A percentile compares a stretch with the other conserved stretches of the same genome.
Conservation (phyloP, 2,113 vertebrate species). For the Upupa epops region DNA sequence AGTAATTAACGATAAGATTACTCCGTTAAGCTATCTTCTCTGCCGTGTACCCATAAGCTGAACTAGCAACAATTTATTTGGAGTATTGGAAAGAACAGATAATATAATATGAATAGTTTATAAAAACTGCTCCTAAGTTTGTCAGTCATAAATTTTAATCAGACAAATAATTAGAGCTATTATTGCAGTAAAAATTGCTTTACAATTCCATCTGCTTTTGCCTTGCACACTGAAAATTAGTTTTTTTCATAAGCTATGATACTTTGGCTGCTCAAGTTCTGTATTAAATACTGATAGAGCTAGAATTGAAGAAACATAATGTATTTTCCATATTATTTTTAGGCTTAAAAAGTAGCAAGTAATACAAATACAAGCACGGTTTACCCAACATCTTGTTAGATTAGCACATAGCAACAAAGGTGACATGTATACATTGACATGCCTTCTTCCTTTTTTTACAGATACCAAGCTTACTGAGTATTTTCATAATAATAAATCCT, state of each 20-base stretch:
- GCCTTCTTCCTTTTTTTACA: neutral
- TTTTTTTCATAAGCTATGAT: neutral
- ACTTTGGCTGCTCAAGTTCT: neutral
- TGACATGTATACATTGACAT: neutral
- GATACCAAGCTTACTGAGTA: neutral
- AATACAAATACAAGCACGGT: neutral
- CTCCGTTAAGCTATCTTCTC: neutral
- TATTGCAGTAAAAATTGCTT: neutral
- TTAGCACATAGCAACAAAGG: neutral
- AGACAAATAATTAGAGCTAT: neutral
- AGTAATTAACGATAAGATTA: constrained; percentile 35
- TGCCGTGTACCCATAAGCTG: neutral
- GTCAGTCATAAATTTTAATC: constrained; percentile 10
- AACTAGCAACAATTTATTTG: neutral
- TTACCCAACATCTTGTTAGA: neutral
- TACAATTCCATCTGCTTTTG: neutral
- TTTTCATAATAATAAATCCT: neutral
- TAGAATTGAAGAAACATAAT: neutral
- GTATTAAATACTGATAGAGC: neutral
- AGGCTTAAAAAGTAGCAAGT: neutral
- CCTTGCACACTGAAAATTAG: neutral
- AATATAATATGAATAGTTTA: neutral
- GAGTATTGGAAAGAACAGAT: neutral
- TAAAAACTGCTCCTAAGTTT: neutral
- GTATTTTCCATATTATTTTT: neutral